A percentile compares a stretch with the other conserved stretches of the same genome.
Conservation (phyloP, 2,888 invertebrate genomes). For the Druceiella hillmani region DNA sequence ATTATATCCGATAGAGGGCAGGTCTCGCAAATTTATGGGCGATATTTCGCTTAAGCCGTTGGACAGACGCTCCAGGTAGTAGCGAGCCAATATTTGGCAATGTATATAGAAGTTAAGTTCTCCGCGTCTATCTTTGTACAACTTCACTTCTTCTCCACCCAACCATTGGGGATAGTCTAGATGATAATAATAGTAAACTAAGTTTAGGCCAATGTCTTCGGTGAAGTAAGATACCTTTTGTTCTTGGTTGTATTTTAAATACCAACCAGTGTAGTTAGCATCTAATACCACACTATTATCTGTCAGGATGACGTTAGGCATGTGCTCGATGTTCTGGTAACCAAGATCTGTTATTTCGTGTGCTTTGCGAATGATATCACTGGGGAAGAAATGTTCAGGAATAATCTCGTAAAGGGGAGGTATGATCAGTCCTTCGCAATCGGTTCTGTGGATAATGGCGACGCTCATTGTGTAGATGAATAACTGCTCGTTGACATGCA, state of each 20-base stretch:
- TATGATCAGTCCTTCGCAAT: slow-evolving; percentile 58
- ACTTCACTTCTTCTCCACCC: slow-evolving; percentile 46
- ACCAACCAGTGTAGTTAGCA: slow-evolving; percentile 58
- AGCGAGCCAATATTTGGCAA: slow-evolving; percentile 64
- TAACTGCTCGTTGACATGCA: slow-evolving; percentile 62
- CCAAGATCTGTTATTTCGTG: slow-evolving; percentile 52
- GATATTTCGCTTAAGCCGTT: slow-evolving; percentile 63
- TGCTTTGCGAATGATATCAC: slow-evolving; percentile 61
- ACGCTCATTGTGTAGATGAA: slow-evolving; percentile 60
- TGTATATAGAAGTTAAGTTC: slow-evolving; percentile 60
- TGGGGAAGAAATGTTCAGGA: slow-evolving; percentile 66
- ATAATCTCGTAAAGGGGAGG: slow-evolving; percentile 69
- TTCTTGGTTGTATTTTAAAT: slow-evolving; percentile 49
- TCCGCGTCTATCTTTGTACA: slow-evolving; percentile 55
- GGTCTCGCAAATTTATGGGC: slow-evolving; percentile 46
- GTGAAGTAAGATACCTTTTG: slow-evolving; percentile 62
- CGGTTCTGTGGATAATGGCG: slow-evolving; percentile 57
- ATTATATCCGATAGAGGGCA: slow-evolving; percentile 55
- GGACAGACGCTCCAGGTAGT: slow-evolving; percentile 70
- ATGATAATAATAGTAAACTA: slow-evolving; percentile 58
- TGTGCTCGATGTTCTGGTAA: slow-evolving; percentile 31
- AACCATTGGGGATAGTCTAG: slow-evolving; percentile 62
- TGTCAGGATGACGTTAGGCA: slow-evolving; percentile 35
- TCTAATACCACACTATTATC: slow-evolving; percentile 51
- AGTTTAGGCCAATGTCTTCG: slow-evolving; percentile 64